These are phyloP conservation scores for Psococerastis gibbosa DNA, from an alignment of 2,888 invertebrate genomes.

Conservation along the genomic window DNA sequence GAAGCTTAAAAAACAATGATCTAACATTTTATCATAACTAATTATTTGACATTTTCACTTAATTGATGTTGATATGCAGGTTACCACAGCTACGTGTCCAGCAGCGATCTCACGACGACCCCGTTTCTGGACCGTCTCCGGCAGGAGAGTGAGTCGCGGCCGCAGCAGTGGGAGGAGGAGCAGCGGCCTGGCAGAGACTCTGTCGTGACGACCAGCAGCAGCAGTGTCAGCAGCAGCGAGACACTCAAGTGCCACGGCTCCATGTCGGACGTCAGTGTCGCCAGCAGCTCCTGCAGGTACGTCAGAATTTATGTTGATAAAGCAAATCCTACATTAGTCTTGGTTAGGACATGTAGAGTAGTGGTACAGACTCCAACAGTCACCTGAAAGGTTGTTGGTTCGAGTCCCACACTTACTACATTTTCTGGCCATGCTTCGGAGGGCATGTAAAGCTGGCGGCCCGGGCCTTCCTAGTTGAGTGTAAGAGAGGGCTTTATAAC, in stretches of 20 bases:
- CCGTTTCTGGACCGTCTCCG: constrained; percentile 51
- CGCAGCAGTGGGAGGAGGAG: constrained; percentile 21
- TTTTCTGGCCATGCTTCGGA: no score
- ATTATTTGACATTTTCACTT: no score
- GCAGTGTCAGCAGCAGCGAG: constrained; percentile 48
- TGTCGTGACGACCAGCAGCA: constrained; percentile 19
- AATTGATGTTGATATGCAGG: no score
- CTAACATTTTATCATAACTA: no score
- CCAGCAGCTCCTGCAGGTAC: constrained; percentile 26
- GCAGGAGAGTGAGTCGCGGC: constrained; percentile 36
- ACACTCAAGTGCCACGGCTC: constrained; percentile 64
- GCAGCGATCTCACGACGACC: constrained; percentile 54
- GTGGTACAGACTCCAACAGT: no score
- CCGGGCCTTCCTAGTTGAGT: no score
- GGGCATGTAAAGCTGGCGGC: no score
- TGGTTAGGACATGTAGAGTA: background rate
- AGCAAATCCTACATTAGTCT: background rate
- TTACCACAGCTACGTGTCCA: constrained; percentile 61
- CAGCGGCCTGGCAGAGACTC: constrained; percentile 1
- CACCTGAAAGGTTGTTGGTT: no score
- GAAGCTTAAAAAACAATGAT: no score
- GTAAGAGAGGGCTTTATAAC: no score
- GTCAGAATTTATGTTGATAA: no score
- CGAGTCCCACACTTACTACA: no score
- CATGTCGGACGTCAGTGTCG: constrained; percentile 49